Evolutionary conservation across 2,797 vertebrate species (phyloP), one percentile per base, ranked within the genome.

Genomic region (Margarornis squamiger): DNA sequence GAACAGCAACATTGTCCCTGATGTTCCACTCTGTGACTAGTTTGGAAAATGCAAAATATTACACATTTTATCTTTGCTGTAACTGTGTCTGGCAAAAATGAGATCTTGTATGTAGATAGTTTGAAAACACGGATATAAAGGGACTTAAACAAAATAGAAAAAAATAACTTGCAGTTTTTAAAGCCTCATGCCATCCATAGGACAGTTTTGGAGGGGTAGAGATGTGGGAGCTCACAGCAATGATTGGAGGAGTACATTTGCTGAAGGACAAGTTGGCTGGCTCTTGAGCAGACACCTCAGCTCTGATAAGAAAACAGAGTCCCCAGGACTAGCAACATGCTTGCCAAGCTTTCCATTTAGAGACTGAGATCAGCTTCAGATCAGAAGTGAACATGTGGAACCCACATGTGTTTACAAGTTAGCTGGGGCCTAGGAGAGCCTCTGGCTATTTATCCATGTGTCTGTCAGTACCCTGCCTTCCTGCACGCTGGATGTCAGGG

Each of bases 381-480:
- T 41, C 43, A 73, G 39, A 72, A 77, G 36, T 34, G 93, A 91
- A 86, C 88, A 96, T 80, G 49, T 95, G 92, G 82, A 86, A 41
- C 39, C 68, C 90, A 91, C 59, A 71, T 92, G 89, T 93, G 70
- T 91, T 90, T 86, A 59, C 23, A 63, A 72, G 66, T 45, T 81
- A 78, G 32, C 39, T 59, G 86, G 63, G 52, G 41, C 52, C n/a
- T 88, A 36, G 21, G 16, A 85, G 80, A 90, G 46, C 72, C 85
- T 54, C 49, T 63, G 82, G 74, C 88, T 95, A 49, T 93, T 91
- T 90, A 66, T 79, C 58, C 85, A 24, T 26, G 19, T 76, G 81
- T 89, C 78, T 59, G 38, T 71, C 74, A 74, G 32, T 74, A 49
- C 61, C 10, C 30, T 66, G 61, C 65, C 30, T 16, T 83, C 38